Base-by-base conservation (phyloP, 2,888 invertebrate genomes). In the Patella ulyssiponensis region DNA sequence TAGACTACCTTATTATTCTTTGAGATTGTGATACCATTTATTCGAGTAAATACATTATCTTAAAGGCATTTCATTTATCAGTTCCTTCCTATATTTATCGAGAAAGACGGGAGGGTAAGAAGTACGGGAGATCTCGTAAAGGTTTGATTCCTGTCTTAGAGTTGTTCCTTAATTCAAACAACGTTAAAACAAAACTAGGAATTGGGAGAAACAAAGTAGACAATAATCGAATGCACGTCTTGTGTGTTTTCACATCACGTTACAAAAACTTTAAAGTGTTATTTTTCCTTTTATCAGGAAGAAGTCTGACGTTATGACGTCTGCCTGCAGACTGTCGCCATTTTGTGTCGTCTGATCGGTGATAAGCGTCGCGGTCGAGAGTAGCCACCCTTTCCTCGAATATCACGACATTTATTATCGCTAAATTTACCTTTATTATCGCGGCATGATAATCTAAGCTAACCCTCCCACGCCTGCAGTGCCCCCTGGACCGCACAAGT, bases 371-470 rank as follows among this genome's bases (percentile, higher is more conserved):
- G 23, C 23, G 20, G 23, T 14, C 14, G 11, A 11, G 64, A 64
- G 64, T 64, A 64, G 64, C 64, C 64, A 64, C 64, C 64, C 64
- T 64, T 64, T 64, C 23, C 64, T 64, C 64, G 64, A 64, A 64
- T 64, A 64, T 64, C 64, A 64, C 64, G 64, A 64, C 64, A 64
- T 64, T 64, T 20, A 23, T 64, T 64, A 64, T 64, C 64, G 23
- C 20, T 64, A 23, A 20, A 64, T 23, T 64, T 23, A 64, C 64
- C 23, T 64, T 64, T 64, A 64, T 23, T 64, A 64, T 20, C 64
- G 14, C 64, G 64, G 20, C 64, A 23, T 64, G 64, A 14, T 64
- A 23, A 64, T 64, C 64, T 64, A 23, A 23, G 23, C 23, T 23
- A 64, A 64, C 64, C 64, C 64, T 64, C 64, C 64, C 64, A 64